phyloP scores from a whole-genome alignment of 1,140 invertebrate genomes.

The Drosophila saltans region DNA sequence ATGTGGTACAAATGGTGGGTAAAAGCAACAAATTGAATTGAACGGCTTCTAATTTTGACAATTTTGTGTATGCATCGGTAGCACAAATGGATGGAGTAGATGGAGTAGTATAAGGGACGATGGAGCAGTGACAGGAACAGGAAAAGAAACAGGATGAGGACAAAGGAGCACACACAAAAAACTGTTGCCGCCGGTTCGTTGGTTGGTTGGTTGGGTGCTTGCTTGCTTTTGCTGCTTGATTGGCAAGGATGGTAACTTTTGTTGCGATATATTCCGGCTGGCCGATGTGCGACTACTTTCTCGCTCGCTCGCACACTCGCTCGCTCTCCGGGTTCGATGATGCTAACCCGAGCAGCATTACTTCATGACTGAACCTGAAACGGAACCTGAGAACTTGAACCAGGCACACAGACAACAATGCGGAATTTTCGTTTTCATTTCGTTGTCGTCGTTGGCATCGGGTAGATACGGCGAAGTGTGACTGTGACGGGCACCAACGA shows the following conservation, averaged over 20 bases:
- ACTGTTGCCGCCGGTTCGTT: constrained; percentile 64
- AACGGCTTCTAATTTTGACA: constrained; percentile 77
- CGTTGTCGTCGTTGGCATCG: constrained; percentile 40
- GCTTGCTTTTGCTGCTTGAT: constrained; percentile 38
- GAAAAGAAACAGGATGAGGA: constrained; percentile 2
- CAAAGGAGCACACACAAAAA: constrained; percentile 43
- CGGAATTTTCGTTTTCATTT: constrained; percentile 34
- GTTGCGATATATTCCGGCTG: constrained; percentile 29
- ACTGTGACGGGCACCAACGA: constrained; percentile 64
- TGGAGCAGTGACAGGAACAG: too few relatives aligned
- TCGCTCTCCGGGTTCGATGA: constrained; percentile 36
- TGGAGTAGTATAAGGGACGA: constrained; percentile 23
- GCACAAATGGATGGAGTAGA: constrained; percentile 2
- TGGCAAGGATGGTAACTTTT: constrained; percentile 43
- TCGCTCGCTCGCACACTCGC: constrained; percentile 3
- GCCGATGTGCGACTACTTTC: constrained; percentile 12
- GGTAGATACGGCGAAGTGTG: constrained; percentile 47
- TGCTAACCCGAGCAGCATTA: constrained; percentile 75
- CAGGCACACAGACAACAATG: constrained; percentile 64
- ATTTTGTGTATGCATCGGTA: constrained; percentile 74
- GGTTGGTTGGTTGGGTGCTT: not conserved
- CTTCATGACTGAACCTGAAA: constrained; percentile 67
- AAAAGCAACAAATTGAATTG: constrained; percentile 67
- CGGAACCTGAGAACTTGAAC: constrained; percentile 42
- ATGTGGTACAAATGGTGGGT: not conserved